These are phyloP conservation scores for Tipula unca DNA, from an alignment of 2,888 invertebrate species.

Conservation along the genomic window DNA sequence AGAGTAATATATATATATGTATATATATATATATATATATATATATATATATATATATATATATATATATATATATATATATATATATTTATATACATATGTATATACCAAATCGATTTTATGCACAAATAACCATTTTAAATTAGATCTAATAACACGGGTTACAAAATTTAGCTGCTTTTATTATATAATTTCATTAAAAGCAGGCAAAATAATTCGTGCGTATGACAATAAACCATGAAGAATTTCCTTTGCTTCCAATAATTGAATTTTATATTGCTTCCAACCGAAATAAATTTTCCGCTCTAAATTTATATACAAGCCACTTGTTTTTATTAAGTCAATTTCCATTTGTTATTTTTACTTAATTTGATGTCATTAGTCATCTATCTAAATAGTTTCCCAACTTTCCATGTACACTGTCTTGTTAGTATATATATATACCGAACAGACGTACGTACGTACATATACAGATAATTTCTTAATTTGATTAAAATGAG, in stretches of 20 bases:
- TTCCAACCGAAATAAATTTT: not conserved
- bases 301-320: not conserved
- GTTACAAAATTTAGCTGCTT: not conserved
- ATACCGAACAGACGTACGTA: not conserved
- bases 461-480: not conserved
- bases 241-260: not conserved
- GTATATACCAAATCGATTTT: too few species aligned
- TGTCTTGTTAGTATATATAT: not conserved
- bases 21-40: too few species aligned
- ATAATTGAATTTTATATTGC: not conserved
- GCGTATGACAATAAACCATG: not conserved
- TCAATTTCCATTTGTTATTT: not conserved
- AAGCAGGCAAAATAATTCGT: not conserved
- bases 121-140: too few species aligned
- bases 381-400: not conserved
- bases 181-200: not conserved
- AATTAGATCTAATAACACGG: not conserved
- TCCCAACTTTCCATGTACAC: not conserved
- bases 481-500: not conserved
- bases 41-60: too few species aligned
- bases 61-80: too few species aligned
- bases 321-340: not conserved
- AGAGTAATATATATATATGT: too few species aligned
- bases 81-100: too few species aligned
- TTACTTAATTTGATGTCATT: not conserved